phyloP scores from a whole-genome alignment of 1,140 invertebrate genomes.

The Hestina assimilis region DNA sequence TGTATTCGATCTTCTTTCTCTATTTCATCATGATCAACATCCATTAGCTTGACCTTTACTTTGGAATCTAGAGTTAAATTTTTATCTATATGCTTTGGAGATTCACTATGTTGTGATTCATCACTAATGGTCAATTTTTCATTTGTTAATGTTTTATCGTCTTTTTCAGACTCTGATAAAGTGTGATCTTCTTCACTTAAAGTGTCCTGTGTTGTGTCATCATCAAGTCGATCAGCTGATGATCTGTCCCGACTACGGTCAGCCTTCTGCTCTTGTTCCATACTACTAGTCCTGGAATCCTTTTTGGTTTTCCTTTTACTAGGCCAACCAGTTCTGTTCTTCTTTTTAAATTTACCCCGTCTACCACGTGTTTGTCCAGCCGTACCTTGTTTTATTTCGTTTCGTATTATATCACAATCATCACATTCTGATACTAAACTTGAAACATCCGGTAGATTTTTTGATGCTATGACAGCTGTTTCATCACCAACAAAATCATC shows the following conservation, averaged over 20 bases:
- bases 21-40: constrained; percentile 15
- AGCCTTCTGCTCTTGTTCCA: constrained; percentile 42
- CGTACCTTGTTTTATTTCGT: constrained; percentile 57
- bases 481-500: constrained; percentile 57
- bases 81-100: constrained; percentile 8
- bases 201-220: constrained; percentile 49
- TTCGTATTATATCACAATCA: constrained; percentile 61
- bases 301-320: constrained; percentile 62
- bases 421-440: constrained; percentile 66
- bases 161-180: constrained; percentile 49
- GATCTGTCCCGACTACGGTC: constrained; percentile 54
- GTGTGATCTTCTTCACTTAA: constrained; percentile 49
- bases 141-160: constrained; percentile 37
- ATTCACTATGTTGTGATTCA: constrained; percentile 19
- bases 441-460: constrained; percentile 56
- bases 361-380: constrained; percentile 29
- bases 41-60: constrained; percentile 11
- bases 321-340: constrained; percentile 76
- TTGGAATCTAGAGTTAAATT: not conserved
- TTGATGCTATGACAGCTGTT: constrained; percentile 44
- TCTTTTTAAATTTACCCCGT: constrained; percentile 72
- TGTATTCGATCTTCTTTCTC: constrained; percentile 24
- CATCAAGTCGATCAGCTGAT: constrained; percentile 49
- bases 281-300: constrained; percentile 45
- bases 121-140: constrained; percentile 29